phyloP scores from a whole-genome alignment of 2,888 invertebrate genomes.

The Tipula confusa region DNA sequence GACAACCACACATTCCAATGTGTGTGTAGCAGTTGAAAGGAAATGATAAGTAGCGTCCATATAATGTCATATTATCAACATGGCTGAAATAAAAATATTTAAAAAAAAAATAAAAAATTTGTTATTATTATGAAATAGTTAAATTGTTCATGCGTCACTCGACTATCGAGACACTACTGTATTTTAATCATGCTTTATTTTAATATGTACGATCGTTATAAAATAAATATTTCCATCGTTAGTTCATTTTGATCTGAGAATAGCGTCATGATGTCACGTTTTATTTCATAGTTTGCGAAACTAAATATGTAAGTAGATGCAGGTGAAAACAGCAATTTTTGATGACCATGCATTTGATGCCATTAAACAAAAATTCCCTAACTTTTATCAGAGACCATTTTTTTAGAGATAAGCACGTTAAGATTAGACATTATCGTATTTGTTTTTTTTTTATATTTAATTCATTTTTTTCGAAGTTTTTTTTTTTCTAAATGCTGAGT shows the following conservation, averaged over 20 bases:
- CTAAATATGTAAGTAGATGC: too few relatives aligned
- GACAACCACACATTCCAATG: neutral
- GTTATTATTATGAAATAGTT: neutral
- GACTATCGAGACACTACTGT: neutral
- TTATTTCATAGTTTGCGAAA: neutral
- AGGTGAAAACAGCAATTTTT: too few relatives aligned
- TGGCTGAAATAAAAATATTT: neutral
- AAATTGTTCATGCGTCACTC: neutral
- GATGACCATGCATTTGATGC: neutral
- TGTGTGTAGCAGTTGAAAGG: neutral
- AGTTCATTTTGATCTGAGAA: neutral
- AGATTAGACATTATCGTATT: neutral
- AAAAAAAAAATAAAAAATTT: neutral
- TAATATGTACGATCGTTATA: neutral
- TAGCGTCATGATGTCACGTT: conserved; percentile 3
- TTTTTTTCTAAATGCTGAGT: neutral
- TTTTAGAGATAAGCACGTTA: neutral
- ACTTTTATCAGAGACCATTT: neutral
- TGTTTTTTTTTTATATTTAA: too few relatives aligned
- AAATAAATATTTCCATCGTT: neutral
- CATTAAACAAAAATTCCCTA: neutral
- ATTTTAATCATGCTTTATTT: neutral
- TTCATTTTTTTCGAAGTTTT: neutral
- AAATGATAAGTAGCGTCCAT: neutral
- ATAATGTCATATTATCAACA: neutral